Evolutionary conservation across 2,888 invertebrate species (phyloP), one percentile per base, ranked within the genome.

Genomic region (Chrysolina americana): DNA sequence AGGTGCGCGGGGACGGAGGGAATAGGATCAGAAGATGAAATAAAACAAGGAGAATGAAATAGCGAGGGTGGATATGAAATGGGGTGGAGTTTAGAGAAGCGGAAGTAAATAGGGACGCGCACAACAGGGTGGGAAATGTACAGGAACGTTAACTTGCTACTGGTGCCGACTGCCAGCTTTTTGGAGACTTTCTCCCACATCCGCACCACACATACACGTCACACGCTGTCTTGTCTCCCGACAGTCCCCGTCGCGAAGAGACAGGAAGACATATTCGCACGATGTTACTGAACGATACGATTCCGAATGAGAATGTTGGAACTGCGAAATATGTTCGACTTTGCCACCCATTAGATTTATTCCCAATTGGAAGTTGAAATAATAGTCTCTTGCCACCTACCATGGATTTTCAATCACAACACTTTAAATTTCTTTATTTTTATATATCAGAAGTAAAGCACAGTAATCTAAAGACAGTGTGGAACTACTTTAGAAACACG

Each of bases 51-150:
- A 84, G 84, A 88, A 88, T 88, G 88, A 88, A 87, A 87, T 86
- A 89, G 89, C 87, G 88, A 89, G 87, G 86, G 87, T 87, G 87
- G 87, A 88, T 88, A 88, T 87, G 85, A 86, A 86, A 86, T 85
- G 83, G 85, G 86, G 86, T 86, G 86, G 86, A 85, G 86, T 90
- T 90, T 89, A 90, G 88, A 87, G 90, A 89, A 90, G 90, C 90
- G 90, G 90, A 90, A 90, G 90, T 89, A 90, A 90, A 90, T 89
- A 86, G 87, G 87, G 87, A 86, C 86, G 86, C 87, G 86, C 84
- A 84, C 82, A 82, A 83, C 83, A 85, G 86, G 85, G 84, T 83
- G 83, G 84, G 83, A 83, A 83, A 86, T 85, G 85, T 83, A 85
- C 83, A 84, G 86, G 84, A 84, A 85, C 83, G 83, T 83, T 83